phyloP scores from a whole-genome alignment of 2,113 vertebrate genomes.

The Amphiprion percula region DNA sequence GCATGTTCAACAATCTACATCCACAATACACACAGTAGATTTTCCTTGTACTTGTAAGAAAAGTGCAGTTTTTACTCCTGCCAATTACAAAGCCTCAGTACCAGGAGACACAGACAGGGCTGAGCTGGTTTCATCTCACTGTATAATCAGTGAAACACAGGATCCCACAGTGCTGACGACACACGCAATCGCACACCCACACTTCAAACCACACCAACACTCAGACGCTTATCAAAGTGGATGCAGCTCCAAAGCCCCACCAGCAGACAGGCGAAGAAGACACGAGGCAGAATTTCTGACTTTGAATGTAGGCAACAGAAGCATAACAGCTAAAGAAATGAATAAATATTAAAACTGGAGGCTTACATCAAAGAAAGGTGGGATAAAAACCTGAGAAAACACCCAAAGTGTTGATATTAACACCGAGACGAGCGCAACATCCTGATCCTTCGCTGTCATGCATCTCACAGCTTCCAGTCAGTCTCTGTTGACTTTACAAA shows the following conservation, averaged over 20 bases:
- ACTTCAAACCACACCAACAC: conserved; percentile 8
- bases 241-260: conserved; percentile 26
- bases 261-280: conserved; percentile 44
- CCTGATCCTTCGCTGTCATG: not conserved
- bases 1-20: not conserved
- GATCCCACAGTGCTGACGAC: conserved; percentile 51
- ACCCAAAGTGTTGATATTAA: not conserved
- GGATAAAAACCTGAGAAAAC: conserved; percentile 8
- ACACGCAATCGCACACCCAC: conserved; percentile 30
- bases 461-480: too few species aligned
- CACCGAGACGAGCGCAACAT: not conserved
- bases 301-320: conserved; percentile 4
- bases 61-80: not conserved
- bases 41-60: not conserved
- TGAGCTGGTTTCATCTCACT: conserved; percentile 36
- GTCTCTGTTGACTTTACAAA: not conserved
- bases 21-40: not conserved
- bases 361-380: not conserved
- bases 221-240: conserved; percentile 24
- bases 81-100: conserved; percentile 14
- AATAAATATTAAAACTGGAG: not conserved
- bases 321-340: not conserved
- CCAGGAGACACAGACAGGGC: not conserved
- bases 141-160: conserved; percentile 61
- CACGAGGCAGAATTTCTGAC: conserved; percentile 15